Conservation (phyloP, 2,113 vertebrate genomes). For the Apodemus sylvaticus region DNA sequence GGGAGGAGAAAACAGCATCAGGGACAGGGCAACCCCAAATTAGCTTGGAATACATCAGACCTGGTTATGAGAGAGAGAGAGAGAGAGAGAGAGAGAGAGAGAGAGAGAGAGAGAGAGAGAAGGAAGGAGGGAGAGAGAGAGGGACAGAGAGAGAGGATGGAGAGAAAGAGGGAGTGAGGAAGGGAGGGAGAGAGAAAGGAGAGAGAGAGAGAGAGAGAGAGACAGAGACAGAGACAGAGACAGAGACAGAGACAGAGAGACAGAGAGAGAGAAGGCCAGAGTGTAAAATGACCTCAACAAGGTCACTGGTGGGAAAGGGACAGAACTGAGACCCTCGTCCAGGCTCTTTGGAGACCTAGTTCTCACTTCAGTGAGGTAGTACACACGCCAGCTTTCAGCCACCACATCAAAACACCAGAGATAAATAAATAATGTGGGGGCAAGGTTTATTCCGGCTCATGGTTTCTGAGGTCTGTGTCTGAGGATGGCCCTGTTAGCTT, state of each 20-base stretch:
- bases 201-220: not conserved
- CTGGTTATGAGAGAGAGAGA: fast-evolving
- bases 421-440: no score
- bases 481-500: not conserved
- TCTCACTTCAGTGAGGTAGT: not conserved
- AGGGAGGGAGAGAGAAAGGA: no score
- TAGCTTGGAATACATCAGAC: not conserved
- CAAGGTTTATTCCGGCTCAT: not conserved
- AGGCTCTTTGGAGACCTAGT: not conserved
- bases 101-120: no score
- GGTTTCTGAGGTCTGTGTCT: not conserved
- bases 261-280: not conserved
- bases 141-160: no score
- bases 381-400: no score
- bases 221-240: not conserved
- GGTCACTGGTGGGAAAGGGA: not conserved
- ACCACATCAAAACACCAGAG: not conserved
- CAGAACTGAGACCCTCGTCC: not conserved
- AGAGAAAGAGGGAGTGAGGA: no score
- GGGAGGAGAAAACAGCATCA: no score
- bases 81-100: not conserved
- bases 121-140: no score
- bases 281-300: not conserved
- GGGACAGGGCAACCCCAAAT: not conserved
- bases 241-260: not conserved